phyloP scores from a whole-genome alignment of 2,888 invertebrate genomes.

The Aspidiotus rigidus region DNA sequence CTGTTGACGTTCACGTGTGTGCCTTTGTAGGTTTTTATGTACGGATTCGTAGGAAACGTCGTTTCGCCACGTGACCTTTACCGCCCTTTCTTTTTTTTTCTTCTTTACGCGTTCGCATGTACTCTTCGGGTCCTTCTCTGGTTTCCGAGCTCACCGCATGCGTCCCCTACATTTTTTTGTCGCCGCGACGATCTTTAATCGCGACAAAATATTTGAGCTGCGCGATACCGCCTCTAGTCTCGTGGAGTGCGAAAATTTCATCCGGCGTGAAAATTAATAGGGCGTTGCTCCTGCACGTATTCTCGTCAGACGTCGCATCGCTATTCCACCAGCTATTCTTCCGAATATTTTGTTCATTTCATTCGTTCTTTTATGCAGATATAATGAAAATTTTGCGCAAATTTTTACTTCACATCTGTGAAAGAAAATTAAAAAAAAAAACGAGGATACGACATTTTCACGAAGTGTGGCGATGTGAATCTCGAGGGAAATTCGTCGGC shows the following conservation, averaged over 20 bases:
- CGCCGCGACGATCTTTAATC: constrained; percentile 3
- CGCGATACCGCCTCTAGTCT: not conserved
- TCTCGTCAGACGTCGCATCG: not conserved
- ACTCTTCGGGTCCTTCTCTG: constrained; percentile 22
- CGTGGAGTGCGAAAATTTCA: not conserved
- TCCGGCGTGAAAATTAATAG: not conserved
- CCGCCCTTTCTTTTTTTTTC: constrained; percentile 10
- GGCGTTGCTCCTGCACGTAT: not conserved
- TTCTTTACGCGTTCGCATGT: not conserved
- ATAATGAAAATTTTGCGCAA: not conserved
- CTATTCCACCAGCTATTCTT: constrained; percentile 7
- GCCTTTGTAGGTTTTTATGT: constrained; percentile 17
- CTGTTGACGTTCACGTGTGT: constrained; percentile 30
- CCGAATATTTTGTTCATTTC: not conserved
- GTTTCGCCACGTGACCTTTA: constrained; percentile 21
- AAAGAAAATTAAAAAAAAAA: not conserved
- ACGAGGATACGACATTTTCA: not conserved
- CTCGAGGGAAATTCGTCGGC: constrained; percentile 21
- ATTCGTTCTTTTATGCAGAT: too few relatives aligned
- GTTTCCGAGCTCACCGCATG: constrained; percentile 27
- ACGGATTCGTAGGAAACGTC: constrained; percentile 21
- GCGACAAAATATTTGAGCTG: not conserved
- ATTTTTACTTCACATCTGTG: not conserved
- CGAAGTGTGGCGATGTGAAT: constrained; percentile 11
- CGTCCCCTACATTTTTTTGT: constrained; percentile 3